phyloP scores from a whole-genome alignment of 2,888 invertebrate species.

The Zygaena filipendulae region DNA sequence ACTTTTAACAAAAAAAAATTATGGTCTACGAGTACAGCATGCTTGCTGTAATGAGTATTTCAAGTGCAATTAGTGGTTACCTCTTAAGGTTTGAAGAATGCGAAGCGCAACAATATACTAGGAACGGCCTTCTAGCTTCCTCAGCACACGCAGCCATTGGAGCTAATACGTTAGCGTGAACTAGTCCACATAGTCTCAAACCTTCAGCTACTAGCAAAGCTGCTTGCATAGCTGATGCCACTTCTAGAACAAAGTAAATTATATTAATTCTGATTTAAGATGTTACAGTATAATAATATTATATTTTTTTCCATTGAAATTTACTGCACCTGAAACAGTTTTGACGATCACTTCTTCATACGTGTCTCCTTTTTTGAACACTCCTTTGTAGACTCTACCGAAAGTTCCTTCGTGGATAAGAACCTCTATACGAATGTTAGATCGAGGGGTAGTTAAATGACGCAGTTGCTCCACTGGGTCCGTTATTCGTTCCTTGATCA shows the following conservation, averaged over 20 bases:
- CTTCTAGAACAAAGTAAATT: constrained; percentile 58
- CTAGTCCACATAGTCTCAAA: constrained; percentile 76
- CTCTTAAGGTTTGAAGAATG: constrained; percentile 77
- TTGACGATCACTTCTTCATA: constrained; percentile 86
- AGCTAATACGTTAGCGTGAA: constrained; percentile 77
- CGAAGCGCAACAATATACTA: constrained; percentile 77
- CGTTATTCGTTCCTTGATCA: constrained; percentile 49
- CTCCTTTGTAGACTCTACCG: constrained; percentile 85
- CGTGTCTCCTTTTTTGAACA: constrained; percentile 68
- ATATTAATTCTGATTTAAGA: not conserved
- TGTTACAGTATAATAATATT: too few relatives aligned
- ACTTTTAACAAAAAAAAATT: too few relatives aligned
- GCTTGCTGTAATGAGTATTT: not conserved
- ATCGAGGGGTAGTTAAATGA: constrained; percentile 68
- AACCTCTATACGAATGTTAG: constrained; percentile 69
- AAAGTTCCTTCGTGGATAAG: constrained; percentile 86
- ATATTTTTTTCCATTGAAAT: too few relatives aligned
- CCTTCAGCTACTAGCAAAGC: constrained; percentile 79
- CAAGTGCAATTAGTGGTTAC: constrained; percentile 35
- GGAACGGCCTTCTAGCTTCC: constrained; percentile 67
- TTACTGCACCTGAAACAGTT: constrained; percentile 86
- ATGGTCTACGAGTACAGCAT: too few relatives aligned
- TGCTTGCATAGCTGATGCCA: constrained; percentile 77
- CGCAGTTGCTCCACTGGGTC: constrained; percentile 73
- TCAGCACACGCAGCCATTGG: constrained; percentile 76